Percentiles rank a stretch among this genome's conserved stretches.
Conservation (phyloP, 2,113 vertebrate species). For the Dunckerocampus dactyliophorus region DNA sequence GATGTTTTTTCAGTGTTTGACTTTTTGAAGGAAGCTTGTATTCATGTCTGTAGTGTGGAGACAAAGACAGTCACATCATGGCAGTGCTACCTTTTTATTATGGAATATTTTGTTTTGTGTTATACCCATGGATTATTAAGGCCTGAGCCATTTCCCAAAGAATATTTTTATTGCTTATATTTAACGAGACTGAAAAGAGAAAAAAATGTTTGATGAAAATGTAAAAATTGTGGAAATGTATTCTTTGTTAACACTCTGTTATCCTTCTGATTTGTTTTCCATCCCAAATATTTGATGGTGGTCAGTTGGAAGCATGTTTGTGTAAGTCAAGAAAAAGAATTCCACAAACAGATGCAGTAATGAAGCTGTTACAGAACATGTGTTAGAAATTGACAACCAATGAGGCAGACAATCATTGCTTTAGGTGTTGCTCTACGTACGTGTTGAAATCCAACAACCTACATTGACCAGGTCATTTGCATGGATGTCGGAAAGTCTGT, state of each 20-base stretch:
- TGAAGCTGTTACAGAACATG: conserved; percentile 39
- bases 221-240: too few species aligned
- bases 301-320: conserved; percentile 1
- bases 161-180: neutral
- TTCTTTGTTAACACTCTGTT: neutral
- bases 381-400: conserved; percentile 56
- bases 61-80: too few species aligned
- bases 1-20: conserved; percentile 7
- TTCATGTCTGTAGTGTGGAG: neutral
- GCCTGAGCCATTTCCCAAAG: neutral
- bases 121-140: conserved; percentile 4
- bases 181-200: conserved; percentile 3
- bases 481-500: neutral
- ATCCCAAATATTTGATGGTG: conserved; percentile 1
- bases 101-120: neutral
- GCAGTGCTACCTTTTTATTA: conserved; percentile 7
- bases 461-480: neutral
- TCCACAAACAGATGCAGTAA: conserved; percentile 47
- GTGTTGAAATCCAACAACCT: neutral
- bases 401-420: conserved; percentile 78
- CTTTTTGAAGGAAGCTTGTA: conserved; percentile 30
- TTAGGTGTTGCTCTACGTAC: conserved; percentile 18
- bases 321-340: conserved; percentile 36
- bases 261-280: neutral
- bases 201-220: conserved; percentile 11